A percentile compares a stretch with the other conserved stretches of the same genome.
These are phyloP conservation scores for Centropristis striata DNA, from an alignment of 2,113 vertebrate genomes.

Conservation along the genomic window DNA sequence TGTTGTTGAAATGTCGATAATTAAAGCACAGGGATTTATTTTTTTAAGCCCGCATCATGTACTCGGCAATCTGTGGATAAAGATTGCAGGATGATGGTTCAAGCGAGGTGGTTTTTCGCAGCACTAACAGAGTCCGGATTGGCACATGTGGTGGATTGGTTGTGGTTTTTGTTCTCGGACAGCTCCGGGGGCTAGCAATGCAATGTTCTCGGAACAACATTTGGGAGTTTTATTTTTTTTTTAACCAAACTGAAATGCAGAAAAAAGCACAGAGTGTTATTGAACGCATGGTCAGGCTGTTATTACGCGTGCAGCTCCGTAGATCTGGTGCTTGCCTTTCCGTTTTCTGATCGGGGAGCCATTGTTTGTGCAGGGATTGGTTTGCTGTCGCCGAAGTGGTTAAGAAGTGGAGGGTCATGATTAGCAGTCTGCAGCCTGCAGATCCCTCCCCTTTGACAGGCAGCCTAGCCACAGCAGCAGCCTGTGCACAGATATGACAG, in stretches of 20 bases:
- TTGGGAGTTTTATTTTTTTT: slow-evolving; percentile 47
- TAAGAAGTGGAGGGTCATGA: slow-evolving; percentile 60
- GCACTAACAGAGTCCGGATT: slow-evolving; percentile 56
- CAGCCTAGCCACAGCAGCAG: slow-evolving; percentile 4
- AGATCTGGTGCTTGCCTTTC: slow-evolving; percentile 24
- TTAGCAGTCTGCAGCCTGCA: neutral
- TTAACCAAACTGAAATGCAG: slow-evolving; percentile 14
- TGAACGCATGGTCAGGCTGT: neutral
- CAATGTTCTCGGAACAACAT: slow-evolving; percentile 47
- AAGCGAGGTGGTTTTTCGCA: slow-evolving; percentile 52
- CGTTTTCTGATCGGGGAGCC: slow-evolving; percentile 32
- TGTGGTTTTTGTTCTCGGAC: slow-evolving; percentile 62
- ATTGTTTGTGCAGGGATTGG: slow-evolving; percentile 29
- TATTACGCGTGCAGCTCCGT: neutral
- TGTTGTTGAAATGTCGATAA: slow-evolving; percentile 57
- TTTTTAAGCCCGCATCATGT: slow-evolving; percentile 42
- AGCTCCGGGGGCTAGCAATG: slow-evolving; percentile 56
- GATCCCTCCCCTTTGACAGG: slow-evolving; percentile 35
- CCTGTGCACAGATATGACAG: slow-evolving; percentile 41
- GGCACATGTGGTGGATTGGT: slow-evolving; percentile 79
- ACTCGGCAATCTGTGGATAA: slow-evolving; percentile 85
- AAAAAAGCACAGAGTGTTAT: neutral
- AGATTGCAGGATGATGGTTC: slow-evolving; percentile 82
- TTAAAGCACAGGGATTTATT: slow-evolving; percentile 58
- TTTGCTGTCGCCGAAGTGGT: slow-evolving; percentile 64